A percentile compares a stretch with the other conserved stretches of the same genome.
Conservation (phyloP, 2,113 vertebrate genomes). For the Pardalotus punctatus region DNA sequence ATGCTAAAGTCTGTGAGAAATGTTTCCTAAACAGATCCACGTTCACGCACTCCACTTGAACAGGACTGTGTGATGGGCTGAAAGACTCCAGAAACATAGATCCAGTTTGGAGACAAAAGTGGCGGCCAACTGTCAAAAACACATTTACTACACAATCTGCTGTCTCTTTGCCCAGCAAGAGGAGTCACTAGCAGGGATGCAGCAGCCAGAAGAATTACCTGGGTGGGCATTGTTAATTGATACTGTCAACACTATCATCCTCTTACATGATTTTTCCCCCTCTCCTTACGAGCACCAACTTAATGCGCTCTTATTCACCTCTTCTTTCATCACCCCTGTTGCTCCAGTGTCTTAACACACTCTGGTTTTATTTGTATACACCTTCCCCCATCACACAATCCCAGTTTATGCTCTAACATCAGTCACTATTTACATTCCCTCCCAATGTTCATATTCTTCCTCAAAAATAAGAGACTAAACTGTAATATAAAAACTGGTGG, state of each 20-base stretch:
- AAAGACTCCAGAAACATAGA: not conserved
- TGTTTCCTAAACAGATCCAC: not conserved
- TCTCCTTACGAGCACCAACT: not conserved
- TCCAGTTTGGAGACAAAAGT: not conserved
- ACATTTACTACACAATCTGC: not conserved
- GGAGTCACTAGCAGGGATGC: not conserved
- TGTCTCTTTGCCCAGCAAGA: not conserved
- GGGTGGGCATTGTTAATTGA: not conserved
- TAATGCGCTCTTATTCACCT: not conserved
- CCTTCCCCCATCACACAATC: not conserved
- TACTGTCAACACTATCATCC: not conserved
- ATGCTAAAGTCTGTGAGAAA: not conserved
- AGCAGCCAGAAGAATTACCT: not conserved
- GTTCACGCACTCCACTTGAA: not conserved
- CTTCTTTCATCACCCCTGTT: not conserved
- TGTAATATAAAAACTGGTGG: not conserved
- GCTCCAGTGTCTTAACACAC: not conserved
- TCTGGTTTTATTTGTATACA: not conserved
- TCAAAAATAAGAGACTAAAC: not conserved
- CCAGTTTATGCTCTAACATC: not conserved
- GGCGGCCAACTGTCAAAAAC: not conserved
- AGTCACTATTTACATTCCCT: not conserved
- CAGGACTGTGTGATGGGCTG: not conserved
- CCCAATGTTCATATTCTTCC: not conserved
- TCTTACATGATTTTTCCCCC: not conserved